Conservation (phyloP, 2,888 invertebrate species). For the Eupithecia insigniata region DNA sequence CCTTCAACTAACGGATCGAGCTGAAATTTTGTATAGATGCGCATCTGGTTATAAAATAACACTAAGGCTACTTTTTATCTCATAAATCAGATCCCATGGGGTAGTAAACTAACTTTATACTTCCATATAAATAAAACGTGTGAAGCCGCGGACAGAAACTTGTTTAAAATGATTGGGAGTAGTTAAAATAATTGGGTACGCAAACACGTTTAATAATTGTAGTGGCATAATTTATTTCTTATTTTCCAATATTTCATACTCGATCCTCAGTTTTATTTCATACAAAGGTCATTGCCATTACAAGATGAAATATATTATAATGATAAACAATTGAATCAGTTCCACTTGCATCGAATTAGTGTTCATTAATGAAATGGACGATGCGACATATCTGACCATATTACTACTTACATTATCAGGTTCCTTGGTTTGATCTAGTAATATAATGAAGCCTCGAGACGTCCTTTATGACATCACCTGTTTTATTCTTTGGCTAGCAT, state of each 20-base stretch:
- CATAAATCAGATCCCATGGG: too few relatives aligned
- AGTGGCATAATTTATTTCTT: neutral
- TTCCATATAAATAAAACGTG: too few relatives aligned
- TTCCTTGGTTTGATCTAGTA: slow-evolving; percentile 52
- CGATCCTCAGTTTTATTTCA: slow-evolving; percentile 57
- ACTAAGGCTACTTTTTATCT: too few relatives aligned
- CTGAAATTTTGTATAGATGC: too few relatives aligned
- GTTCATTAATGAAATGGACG: slow-evolving; percentile 72
- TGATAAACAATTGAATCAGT: slow-evolving; percentile 82
- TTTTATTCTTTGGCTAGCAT: slow-evolving; percentile 50
- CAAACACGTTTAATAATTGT: neutral
- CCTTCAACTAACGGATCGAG: too few relatives aligned
- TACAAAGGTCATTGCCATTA: slow-evolving; percentile 77
- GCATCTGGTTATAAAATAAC: too few relatives aligned
- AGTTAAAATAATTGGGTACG: too few relatives aligned
- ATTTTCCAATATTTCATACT: neutral
- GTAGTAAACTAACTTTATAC: too few relatives aligned
- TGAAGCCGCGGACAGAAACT: too few relatives aligned
- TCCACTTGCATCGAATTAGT: slow-evolving; percentile 82
- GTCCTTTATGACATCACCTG: slow-evolving; percentile 66
- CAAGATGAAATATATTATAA: slow-evolving; percentile 66
- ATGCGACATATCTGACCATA: slow-evolving; percentile 63
- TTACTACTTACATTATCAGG: slow-evolving; percentile 53
- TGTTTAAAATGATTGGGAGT: neutral
- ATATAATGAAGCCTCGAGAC: slow-evolving; percentile 51